Percentiles rank a stretch among this genome's conserved stretches.
Evolutionary conservation across 2,797 vertebrate species (phyloP).

Genomic region (Tangara arthus): DNA sequence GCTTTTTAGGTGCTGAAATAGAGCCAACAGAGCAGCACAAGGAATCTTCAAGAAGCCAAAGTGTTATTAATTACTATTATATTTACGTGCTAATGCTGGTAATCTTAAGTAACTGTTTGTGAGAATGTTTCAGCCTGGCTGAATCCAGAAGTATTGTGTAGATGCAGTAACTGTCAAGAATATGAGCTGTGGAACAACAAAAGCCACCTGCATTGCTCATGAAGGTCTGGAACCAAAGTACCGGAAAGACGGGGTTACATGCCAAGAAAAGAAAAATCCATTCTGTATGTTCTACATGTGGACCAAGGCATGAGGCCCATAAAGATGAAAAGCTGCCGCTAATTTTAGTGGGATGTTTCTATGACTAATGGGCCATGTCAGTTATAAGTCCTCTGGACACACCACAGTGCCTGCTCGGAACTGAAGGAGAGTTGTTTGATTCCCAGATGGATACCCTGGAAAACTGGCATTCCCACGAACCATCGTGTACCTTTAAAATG

Average conservation of each 20-base stretch:
- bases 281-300: constrained; percentile 64
- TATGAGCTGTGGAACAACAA: constrained; percentile 80
- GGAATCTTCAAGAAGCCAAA: constrained; percentile 58
- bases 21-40: constrained; percentile 17
- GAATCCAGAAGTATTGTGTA: constrained; percentile 74
- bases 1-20: constrained; percentile 15
- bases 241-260: constrained; percentile 70
- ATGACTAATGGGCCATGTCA: constrained; percentile 59
- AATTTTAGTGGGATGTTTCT: constrained; percentile 54
- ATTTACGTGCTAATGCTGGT: constrained; percentile 65
- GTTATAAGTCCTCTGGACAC: constrained; percentile 41
- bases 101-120: constrained; percentile 75
- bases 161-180: constrained; percentile 80
- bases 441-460: constrained; percentile 44
- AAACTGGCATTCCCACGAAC: constrained; percentile 16
- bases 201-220: constrained; percentile 79
- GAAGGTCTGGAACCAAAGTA: constrained; percentile 76
- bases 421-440: background rate
- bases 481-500: background rate
- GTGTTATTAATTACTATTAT: constrained; percentile 54
- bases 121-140: constrained; percentile 75
- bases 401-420: constrained; percentile 38
- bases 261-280: constrained; percentile 67
- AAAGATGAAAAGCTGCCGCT: constrained; percentile 65
- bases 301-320: constrained; percentile 42